Evolutionary conservation across 2,888 invertebrate genomes (phyloP).

Genomic region (Rutpela maculata): DNA sequence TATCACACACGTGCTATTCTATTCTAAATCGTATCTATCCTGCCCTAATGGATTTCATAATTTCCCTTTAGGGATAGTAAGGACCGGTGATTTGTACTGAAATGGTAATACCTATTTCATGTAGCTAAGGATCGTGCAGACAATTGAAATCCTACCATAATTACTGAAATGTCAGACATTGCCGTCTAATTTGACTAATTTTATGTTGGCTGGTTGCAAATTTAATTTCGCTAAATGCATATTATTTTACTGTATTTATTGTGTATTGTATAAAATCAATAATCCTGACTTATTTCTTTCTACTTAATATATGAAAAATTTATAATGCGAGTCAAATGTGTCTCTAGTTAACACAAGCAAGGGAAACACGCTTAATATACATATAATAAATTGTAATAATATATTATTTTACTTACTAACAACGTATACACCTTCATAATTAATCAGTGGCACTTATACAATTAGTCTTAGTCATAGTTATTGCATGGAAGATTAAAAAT

Average conservation of each 20-base stretch:
- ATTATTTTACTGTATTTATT: background rate
- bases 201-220: background rate
- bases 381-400: no score
- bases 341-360: no score
- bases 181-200: background rate
- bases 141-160: background rate
- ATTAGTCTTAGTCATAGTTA: no score
- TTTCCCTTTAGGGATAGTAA: conserved; percentile 15
- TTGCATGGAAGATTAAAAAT: no score
- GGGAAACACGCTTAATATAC: no score
- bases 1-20: background rate
- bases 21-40: background rate
- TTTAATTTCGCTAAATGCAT: background rate
- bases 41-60: conserved; percentile 14
- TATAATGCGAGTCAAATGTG: no score
- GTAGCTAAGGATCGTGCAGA: conserved; percentile 9
- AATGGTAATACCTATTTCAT: conserved; percentile 16
- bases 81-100: conserved; percentile 4
- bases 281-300: no score
- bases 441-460: no score
- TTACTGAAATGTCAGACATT: background rate
- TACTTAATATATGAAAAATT: no score
- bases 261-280: no score
- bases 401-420: no score
- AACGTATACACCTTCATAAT: no score